Percentiles rank a stretch among this genome's conserved stretches.
Conservation (phyloP, 2,888 invertebrate genomes). For the Pristionchus maxplancki region DNA sequence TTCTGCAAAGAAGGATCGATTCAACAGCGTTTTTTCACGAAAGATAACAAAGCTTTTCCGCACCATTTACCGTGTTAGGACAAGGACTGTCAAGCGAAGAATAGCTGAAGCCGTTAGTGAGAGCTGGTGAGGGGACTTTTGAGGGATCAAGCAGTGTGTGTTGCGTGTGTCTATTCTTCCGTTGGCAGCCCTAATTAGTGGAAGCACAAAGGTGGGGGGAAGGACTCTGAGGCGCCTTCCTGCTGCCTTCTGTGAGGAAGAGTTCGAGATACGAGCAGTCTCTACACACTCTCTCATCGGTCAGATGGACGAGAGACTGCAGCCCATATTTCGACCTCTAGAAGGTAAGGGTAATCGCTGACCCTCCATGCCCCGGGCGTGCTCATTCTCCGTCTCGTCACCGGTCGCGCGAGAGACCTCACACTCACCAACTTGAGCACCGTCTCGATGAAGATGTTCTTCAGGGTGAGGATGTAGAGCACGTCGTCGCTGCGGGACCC, state of each 20-base stretch:
- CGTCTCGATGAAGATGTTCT: slow-evolving; percentile 68
- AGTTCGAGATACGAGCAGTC: background rate
- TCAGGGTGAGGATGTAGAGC: slow-evolving; percentile 68
- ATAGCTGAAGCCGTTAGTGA: background rate
- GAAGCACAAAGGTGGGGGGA: background rate
- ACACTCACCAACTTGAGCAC: slow-evolving; percentile 69
- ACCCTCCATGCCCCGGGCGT: background rate
- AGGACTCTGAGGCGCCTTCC: background rate
- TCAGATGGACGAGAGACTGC: background rate
- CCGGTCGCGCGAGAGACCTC: background rate
- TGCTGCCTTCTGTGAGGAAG: background rate
- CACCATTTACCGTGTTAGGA: background rate
- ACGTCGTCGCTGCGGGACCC: slow-evolving; percentile 70
- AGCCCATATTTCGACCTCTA: background rate
- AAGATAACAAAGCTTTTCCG: background rate
- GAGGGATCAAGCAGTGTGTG: background rate
- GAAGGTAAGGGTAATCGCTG: background rate
- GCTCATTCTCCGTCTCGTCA: background rate
- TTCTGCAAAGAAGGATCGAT: slow-evolving; percentile 62
- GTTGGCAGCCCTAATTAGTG: background rate
- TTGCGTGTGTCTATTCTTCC: background rate
- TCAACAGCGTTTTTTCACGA: background rate
- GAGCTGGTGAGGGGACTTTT: background rate
- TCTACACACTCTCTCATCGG: background rate
- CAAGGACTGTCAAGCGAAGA: background rate